Evolutionary conservation across 1,140 invertebrate species (phyloP).

Genomic region (Mamestra configurata): DNA sequence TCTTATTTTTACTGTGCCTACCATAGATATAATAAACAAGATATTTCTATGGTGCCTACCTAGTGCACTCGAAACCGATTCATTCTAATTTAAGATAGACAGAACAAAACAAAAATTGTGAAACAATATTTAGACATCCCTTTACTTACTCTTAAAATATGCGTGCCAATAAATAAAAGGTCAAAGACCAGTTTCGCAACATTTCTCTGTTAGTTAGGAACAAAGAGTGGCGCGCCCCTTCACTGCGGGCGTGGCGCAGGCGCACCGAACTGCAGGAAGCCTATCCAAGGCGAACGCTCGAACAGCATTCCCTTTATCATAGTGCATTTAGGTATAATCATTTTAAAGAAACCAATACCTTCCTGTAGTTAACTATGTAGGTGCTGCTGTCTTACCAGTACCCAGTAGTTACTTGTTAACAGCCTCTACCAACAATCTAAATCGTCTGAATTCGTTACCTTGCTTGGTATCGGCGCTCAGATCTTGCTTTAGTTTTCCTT

Average conservation of each 20-base stretch:
- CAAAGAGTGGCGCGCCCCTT: slow-evolving; percentile 75
- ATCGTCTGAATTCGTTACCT: neutral
- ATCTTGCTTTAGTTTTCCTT: neutral
- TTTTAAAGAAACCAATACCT: neutral
- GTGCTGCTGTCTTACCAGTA: too few species aligned
- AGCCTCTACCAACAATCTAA: neutral
- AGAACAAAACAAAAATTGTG: neutral
- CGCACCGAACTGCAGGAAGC: slow-evolving; percentile 70
- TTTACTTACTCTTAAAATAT: neutral
- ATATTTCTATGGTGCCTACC: too few species aligned
- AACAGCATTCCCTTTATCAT: slow-evolving; percentile 57
- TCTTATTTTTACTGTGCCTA: too few species aligned
- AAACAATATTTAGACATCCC: neutral
- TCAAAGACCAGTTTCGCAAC: slow-evolving; percentile 77
- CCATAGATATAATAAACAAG: too few species aligned
- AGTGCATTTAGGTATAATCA: slow-evolving; percentile 24
- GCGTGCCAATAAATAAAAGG: slow-evolving; percentile 62
- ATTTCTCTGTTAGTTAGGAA: slow-evolving; percentile 74
- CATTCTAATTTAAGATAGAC: too few species aligned
- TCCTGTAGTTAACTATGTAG: neutral
- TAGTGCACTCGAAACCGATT: neutral
- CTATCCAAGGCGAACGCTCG: slow-evolving; percentile 69
- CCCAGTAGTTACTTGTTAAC: neutral
- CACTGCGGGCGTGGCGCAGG: slow-evolving; percentile 61
- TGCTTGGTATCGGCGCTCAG: neutral